Percentiles rank a stretch among this genome's conserved stretches.
Evolutionary conservation across 2,797 vertebrate species (phyloP).

Genomic region (Cryptoblepharus egeriae): DNA sequence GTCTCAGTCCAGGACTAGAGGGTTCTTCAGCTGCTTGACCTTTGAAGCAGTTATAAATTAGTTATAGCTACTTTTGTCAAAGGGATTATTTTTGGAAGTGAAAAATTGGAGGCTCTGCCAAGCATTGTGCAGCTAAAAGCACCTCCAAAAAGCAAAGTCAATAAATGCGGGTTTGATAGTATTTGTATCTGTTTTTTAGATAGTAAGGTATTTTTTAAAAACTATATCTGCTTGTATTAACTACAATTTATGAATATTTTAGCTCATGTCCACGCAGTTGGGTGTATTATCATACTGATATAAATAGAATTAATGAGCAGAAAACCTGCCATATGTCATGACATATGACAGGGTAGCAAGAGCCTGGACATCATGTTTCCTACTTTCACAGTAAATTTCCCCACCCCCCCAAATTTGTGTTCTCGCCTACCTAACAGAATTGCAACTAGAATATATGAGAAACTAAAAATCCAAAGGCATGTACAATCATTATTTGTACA

Average conservation of each 20-base stretch:
- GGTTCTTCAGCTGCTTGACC: constrained; percentile 37
- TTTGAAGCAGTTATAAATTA: constrained; percentile 56
- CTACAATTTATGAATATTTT: constrained; percentile 98
- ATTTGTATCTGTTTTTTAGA: no score
- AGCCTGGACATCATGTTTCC: constrained; percentile 72
- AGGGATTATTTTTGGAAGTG: constrained; percentile 58
- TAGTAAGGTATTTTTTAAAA: no score
- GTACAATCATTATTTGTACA: not conserved
- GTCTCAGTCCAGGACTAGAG: constrained; percentile 21
- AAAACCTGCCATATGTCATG: constrained; percentile 87
- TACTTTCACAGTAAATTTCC: constrained; percentile 74
- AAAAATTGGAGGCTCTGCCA: constrained; percentile 55
- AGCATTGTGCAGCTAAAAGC: constrained; percentile 34
- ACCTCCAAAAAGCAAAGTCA: constrained; percentile 47
- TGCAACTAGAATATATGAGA: constrained; percentile 61
- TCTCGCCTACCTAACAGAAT: constrained; percentile 62
- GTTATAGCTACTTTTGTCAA: constrained; percentile 61
- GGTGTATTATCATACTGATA: constrained; percentile 97
- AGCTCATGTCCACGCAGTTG: constrained; percentile 95
- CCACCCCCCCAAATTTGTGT: constrained; percentile 64
- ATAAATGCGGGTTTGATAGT: constrained; percentile 67
- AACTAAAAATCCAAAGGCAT: constrained; percentile 50
- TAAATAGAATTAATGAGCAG: constrained; percentile 99
- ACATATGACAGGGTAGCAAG: constrained; percentile 80
- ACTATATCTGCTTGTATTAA: constrained; percentile 79